These are phyloP conservation scores for Masnerella sp. DNA, from an alignment of 2,888 invertebrate species.

Conservation along the genomic window DNA sequence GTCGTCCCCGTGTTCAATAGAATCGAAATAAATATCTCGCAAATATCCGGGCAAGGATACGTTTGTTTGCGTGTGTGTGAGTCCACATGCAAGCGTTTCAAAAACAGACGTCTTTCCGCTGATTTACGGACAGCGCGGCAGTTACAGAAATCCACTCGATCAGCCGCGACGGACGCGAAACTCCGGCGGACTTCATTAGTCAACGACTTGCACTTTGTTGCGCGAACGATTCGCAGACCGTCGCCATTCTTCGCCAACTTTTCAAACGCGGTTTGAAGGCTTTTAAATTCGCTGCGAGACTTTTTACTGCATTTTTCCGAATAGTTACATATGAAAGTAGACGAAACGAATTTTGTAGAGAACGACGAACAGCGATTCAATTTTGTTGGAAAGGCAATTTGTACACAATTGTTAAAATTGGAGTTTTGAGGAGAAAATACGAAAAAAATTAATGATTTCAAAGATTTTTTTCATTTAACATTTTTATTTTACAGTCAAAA, in stretches of 20 bases:
- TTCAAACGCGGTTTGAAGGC: neutral
- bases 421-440: too few relatives aligned
- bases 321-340: neutral
- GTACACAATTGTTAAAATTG: too few relatives aligned
- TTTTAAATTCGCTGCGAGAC: neutral
- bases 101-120: slow-evolving; percentile 38
- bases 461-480: too few relatives aligned
- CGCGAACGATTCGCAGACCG: neutral
- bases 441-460: too few relatives aligned
- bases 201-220: neutral
- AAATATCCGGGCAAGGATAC: slow-evolving; percentile 41
- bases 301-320: neutral
- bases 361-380: neutral
- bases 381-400: neutral
- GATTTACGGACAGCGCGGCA: slow-evolving; percentile 27
- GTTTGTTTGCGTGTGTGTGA: neutral
- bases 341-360: neutral
- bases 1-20: slow-evolving; percentile 40
- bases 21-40: slow-evolving; percentile 48
- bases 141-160: slow-evolving; percentile 30
- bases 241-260: neutral
- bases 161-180: neutral
- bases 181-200: neutral
- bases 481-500: too few relatives aligned
- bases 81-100: slow-evolving; percentile 7